Base-by-base conservation (phyloP, 2,113 vertebrate species). In the Apaloderma vittatum region DNA sequence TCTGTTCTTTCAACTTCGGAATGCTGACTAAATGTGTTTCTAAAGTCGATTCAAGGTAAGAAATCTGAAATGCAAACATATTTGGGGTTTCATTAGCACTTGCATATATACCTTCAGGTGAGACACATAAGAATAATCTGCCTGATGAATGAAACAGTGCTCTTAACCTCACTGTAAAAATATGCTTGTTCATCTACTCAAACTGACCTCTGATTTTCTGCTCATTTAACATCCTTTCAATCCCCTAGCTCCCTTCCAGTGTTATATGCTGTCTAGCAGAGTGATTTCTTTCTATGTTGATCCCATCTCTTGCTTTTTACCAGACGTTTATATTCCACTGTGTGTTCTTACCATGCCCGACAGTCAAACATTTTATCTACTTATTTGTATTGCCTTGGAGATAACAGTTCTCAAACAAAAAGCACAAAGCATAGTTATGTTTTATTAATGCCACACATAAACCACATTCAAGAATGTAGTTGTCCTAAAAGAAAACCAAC, bases 1-100 rank as follows among this genome's bases (percentile, higher is more conserved):
- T 98, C 58, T 98, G 98, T 86, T 99, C 98, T 89, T 98, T 99
- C 98, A 99, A 90, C 87, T 98, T 86, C 0, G 98, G 97, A 77
- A 98, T 94, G 86, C 62, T 99, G 88, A 97, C 97, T 88, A 97
- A 96, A 68, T 88, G 97, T 36, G 97, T 93, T 37, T 83, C 96
- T 52, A 98, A 77, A 90, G 92, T 71, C 3, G 98, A 95, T 70
- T 98, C 98, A 88, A 99, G 98, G 55, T 97, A 67, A 22, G 82
- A 94, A 59, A 98, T 86, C 99, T 99, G 93, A 94, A 98, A 97
- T 32, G 97, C 15, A 97, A 96, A 95, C 54, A 89, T 10, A 92
- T 95, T 94, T 66, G 29, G 11, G 5, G 14, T 48, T 91, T 63
- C 21, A 74, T 59, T 95, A 82, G 37, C 29, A 51, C 18, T 68